These are phyloP conservation scores for Periophthalmodon schlosseri DNA, from an alignment of 2,113 vertebrate species.

Conservation along the genomic window DNA sequence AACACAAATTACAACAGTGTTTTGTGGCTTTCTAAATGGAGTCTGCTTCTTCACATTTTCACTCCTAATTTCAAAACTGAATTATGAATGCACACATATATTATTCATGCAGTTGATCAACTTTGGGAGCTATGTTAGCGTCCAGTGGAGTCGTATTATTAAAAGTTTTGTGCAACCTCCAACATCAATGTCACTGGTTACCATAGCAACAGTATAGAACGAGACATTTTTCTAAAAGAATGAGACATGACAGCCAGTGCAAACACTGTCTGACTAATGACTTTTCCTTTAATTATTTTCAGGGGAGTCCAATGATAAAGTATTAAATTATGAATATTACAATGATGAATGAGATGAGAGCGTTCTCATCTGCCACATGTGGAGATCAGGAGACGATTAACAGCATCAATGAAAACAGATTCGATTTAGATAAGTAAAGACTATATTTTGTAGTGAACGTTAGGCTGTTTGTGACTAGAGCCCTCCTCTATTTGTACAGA, in stretches of 20 bases:
- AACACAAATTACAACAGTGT: constrained; percentile 9
- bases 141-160: background rate
- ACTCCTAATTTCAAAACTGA: constrained; percentile 27
- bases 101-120: constrained; percentile 42
- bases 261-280: background rate
- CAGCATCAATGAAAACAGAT: background rate
- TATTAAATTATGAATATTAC: background rate
- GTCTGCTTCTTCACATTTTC: constrained; percentile 15
- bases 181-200: constrained; percentile 1
- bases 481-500: too few relatives aligned
- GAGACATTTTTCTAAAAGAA: background rate
- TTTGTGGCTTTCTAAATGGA: constrained; percentile 15
- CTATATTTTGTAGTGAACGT: background rate
- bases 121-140: constrained; percentile 17
- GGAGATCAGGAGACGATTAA: background rate
- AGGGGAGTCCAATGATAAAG: background rate
- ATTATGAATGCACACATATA: constrained; percentile 46
- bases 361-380: background rate
- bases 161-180: background rate
- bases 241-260: background rate
- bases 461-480: too few relatives aligned
- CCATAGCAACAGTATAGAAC: background rate
- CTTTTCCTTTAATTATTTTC: background rate
- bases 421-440: background rate
- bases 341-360: background rate